phyloP scores from a whole-genome alignment of 2,113 vertebrate species.

The Trogon melanurus region DNA sequence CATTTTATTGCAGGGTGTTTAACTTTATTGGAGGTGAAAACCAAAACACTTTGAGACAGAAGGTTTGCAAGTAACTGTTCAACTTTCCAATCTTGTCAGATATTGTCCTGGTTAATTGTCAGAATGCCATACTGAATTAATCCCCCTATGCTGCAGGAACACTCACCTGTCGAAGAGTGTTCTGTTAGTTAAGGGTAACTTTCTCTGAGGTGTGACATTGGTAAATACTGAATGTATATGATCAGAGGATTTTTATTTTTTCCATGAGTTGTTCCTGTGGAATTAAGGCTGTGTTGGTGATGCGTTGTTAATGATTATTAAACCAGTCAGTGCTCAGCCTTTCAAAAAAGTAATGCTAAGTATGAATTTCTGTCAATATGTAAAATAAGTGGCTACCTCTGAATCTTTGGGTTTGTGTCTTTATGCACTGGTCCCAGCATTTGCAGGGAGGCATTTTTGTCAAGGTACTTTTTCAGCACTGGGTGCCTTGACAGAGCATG shows the following conservation, averaged over 20 bases:
- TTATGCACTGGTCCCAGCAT: not conserved
- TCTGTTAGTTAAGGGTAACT: not conserved
- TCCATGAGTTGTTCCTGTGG: not conserved
- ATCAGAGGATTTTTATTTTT: not conserved
- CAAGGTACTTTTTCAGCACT: not conserved
- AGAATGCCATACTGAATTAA: not conserved
- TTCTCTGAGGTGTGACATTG: not conserved
- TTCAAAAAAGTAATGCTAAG: not conserved
- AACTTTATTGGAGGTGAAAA: constrained; percentile 9
- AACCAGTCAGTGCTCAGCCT: not conserved
- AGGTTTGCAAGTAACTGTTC: constrained; percentile 31
- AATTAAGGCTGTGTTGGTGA: not conserved
- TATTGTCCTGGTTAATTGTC: constrained; percentile 5
- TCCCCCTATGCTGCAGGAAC: not conserved
- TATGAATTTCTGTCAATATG: not conserved
- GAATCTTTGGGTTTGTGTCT: not conserved
- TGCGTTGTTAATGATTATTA: not conserved
- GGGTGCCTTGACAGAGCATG: not conserved
- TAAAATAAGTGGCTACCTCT: not conserved
- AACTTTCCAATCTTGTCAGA: constrained; percentile 15
- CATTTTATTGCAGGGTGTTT: constrained; percentile 21
- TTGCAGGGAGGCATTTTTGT: not conserved
- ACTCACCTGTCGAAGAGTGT: not conserved
- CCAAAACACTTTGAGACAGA: not conserved
- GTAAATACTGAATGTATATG: not conserved